A percentile compares a stretch with the other conserved stretches of the same genome.
phyloP scores from a whole-genome alignment of 1,140 invertebrate species.

The Drosophila nasuta region DNA sequence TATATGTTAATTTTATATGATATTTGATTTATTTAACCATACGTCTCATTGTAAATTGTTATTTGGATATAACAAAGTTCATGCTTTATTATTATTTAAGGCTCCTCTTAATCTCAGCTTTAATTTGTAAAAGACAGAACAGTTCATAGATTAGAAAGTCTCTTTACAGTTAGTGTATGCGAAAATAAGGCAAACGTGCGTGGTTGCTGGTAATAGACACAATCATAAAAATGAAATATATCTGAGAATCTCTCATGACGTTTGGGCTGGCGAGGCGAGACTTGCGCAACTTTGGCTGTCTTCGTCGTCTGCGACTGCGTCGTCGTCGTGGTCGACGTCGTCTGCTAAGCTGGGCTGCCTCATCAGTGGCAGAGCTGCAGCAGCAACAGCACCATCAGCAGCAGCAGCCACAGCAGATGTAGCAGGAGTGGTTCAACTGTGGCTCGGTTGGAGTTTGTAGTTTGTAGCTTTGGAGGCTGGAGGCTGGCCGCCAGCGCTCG shows the following conservation, averaged over 20 bases:
- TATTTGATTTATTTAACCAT: too few relatives aligned
- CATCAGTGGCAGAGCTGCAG: slow-evolving; percentile 57
- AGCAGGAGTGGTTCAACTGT: slow-evolving; percentile 70
- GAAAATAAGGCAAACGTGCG: slow-evolving; percentile 71
- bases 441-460: slow-evolving; percentile 43
- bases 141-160: neutral
- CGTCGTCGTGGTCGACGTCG: slow-evolving; percentile 31
- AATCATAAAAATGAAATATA: slow-evolving; percentile 84
- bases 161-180: slow-evolving; percentile 8
- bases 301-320: neutral
- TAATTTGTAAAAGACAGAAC: neutral
- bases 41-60: too few relatives aligned
- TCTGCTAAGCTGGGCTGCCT: slow-evolving; percentile 53
- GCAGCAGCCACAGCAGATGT: slow-evolving; percentile 54
- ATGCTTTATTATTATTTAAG: too few relatives aligned
- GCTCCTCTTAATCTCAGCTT: neutral
- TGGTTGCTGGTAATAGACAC: slow-evolving; percentile 82
- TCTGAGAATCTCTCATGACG: slow-evolving; percentile 81
- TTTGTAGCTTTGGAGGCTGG: slow-evolving; percentile 57
- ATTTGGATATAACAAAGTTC: too few relatives aligned
- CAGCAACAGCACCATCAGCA: slow-evolving; percentile 49
- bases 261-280: slow-evolving; percentile 52
- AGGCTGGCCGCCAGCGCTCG: slow-evolving; percentile 66
- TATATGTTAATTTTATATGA: too few relatives aligned
- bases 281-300: slow-evolving; percentile 63